Percentiles rank a stretch among this genome's conserved stretches.
phyloP scores from a whole-genome alignment of 2,888 invertebrate species.

The Timema cristinae region DNA sequence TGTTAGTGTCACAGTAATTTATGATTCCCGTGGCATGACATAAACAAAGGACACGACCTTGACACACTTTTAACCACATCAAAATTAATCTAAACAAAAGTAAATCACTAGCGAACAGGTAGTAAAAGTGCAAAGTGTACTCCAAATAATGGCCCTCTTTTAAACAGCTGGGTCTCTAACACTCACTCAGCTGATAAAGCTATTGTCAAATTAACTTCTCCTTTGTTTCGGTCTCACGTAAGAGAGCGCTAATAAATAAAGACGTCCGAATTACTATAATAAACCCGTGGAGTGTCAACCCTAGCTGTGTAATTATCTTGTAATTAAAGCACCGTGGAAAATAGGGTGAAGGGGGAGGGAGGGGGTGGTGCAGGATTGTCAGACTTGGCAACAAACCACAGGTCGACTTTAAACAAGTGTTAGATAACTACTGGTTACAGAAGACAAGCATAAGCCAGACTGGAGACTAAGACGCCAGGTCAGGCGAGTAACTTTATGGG shows the following conservation, averaged over 20 bases:
- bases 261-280: conserved; percentile 15
- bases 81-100: too few relatives aligned
- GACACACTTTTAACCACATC: too few relatives aligned
- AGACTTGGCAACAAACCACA: conserved; percentile 8
- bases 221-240: background rate
- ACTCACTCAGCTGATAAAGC: conserved; percentile 5
- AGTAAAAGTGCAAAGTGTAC: too few relatives aligned
- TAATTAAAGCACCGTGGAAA: conserved; percentile 5
- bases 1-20: background rate
- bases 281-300: conserved; percentile 4
- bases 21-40: too few relatives aligned
- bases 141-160: conserved; percentile 3
- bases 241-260: conserved; percentile 9
- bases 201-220: background rate
- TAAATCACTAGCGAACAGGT: too few relatives aligned
- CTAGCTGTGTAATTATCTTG: conserved; percentile 9
- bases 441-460: background rate
- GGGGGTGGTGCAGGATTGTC: background rate
- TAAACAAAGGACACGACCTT: too few relatives aligned
- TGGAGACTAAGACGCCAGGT: too few relatives aligned
- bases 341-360: too few relatives aligned
- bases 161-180: background rate
- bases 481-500: too few relatives aligned
- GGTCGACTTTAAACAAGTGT: conserved; percentile 1
- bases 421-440: conserved; percentile 5